Evolutionary conservation across 2,113 vertebrate genomes (phyloP), one percentile per base, ranked within the genome.

Genomic region (Isichthys henryi): DNA sequence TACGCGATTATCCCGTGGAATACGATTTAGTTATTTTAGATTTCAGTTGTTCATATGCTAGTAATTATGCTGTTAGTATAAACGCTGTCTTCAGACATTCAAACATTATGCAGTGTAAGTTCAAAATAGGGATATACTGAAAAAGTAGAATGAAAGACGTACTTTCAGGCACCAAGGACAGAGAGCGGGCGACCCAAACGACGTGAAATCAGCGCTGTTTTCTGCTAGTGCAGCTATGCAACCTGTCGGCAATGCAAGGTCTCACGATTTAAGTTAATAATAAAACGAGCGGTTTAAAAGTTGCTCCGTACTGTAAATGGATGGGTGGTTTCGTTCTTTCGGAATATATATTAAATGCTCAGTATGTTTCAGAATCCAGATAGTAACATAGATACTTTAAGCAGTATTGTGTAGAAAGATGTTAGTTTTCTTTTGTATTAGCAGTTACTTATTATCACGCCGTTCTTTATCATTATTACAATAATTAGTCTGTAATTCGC

Each of bases 141-240:
- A 48, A 58, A 53, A 17, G 45, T 6, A 7, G 53, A 82, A 48
- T 1, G 9, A 19, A 46, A 46, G 39, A 19, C 74, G 15, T 31
- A 56, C 46, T 43, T 83, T 91, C 50, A 53, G 84, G 77, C 11
- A 87, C 89, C 39, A 50, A 23, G 49, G 31, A 87, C 82, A 86
- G 85, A n/a, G 56, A 88, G 52, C 45, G 11, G 23, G 49, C 13
- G 49, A 52, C 35, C 39, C 39, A n/a, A 27, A 13, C 23, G 43
- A 85, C 5, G 3, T 85, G 9, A 86, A 86, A 49, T 48, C 21
- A 21, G 49, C 17, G n/a, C 50, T 27, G 17, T 15, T 35, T 53
- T 86, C 48, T 35, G 31, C 48, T 50, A 48, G 11, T 31, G 27
- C 48, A 52, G 48, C 85, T 35, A 19, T 46, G 39, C 80, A 23